Evolutionary conservation across 2,113 vertebrate genomes (phyloP).

Genomic region (Synchiropus splendidus): DNA sequence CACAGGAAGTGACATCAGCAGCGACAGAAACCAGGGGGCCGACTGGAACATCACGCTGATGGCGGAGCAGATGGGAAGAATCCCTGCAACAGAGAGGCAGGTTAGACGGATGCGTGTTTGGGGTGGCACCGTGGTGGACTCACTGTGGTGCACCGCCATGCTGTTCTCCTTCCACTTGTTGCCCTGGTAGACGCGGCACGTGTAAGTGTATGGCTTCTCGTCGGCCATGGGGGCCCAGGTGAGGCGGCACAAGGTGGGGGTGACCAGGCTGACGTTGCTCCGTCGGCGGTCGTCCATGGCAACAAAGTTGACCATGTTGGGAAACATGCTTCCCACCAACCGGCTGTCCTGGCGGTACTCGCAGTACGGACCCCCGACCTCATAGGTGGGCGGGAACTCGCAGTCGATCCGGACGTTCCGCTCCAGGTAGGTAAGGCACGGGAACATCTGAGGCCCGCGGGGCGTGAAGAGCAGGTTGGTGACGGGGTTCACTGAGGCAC

Average conservation of each 20-base stretch:
- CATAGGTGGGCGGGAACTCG: slow-evolving; percentile 59
- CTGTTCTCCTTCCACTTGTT: slow-evolving; percentile 67
- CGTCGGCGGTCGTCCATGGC: slow-evolving; percentile 60
- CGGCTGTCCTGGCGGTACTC: slow-evolving; percentile 71
- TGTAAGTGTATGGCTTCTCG: slow-evolving; percentile 68
- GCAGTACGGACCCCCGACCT: slow-evolving; percentile 66
- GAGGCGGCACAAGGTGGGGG: slow-evolving; percentile 62
- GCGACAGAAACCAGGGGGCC: slow-evolving; percentile 45
- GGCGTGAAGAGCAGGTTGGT: slow-evolving; percentile 53
- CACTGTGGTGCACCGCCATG: slow-evolving; percentile 69
- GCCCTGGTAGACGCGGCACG: slow-evolving; percentile 71
- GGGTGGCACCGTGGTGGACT: slow-evolving; percentile 17
- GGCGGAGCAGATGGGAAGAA: slow-evolving; percentile 67
- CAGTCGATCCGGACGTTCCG: slow-evolving; percentile 67
- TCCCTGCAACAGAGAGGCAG: slow-evolving; percentile 46
- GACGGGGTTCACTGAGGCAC: slow-evolving; percentile 33
- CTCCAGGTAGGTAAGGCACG: slow-evolving; percentile 69
- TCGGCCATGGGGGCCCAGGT: slow-evolving; percentile 66
- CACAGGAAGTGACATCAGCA: slow-evolving; percentile 60
- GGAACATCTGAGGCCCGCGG: slow-evolving; percentile 68
- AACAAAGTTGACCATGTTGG: slow-evolving; percentile 57
- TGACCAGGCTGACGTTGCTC: slow-evolving; percentile 65
- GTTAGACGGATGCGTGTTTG: not conserved
- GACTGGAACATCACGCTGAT: slow-evolving; percentile 50
- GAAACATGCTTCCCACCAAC: slow-evolving; percentile 65